Conservation (phyloP, 2,797 vertebrate genomes). For the Pipistrellus nathusii region DNA sequence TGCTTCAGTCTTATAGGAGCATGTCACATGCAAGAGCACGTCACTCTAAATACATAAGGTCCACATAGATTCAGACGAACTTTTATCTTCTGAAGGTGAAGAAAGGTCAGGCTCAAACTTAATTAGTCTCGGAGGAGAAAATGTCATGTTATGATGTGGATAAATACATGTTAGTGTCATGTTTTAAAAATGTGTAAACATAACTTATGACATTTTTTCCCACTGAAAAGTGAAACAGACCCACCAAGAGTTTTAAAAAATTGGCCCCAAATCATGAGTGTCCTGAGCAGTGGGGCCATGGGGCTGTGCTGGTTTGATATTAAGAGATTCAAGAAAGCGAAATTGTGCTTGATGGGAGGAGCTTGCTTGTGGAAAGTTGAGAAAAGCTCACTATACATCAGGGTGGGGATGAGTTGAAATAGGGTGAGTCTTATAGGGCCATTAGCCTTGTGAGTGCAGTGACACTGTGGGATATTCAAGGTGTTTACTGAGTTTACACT, state of each 20-base stretch:
- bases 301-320: background rate
- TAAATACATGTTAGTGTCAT: conserved; percentile 6
- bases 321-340: background rate
- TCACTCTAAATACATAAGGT: background rate
- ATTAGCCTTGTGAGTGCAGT: background rate
- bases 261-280: too few species aligned
- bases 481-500: background rate
- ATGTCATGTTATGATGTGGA: conserved; percentile 16
- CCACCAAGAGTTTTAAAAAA: background rate
- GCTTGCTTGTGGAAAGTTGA: background rate
- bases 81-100: conserved; percentile 39
- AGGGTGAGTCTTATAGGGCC: background rate
- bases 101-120: conserved; percentile 49
- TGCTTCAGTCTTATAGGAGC: background rate
- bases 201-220: conserved; percentile 4
- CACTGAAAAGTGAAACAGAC: conserved; percentile 6
- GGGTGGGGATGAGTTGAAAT: background rate
- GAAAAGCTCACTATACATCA: background rate
- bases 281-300: background rate
- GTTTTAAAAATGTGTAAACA: background rate
- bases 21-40: background rate
- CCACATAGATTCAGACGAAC: background rate
- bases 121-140: background rate
- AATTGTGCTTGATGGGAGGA: background rate
- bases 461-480: background rate